Evolutionary conservation across 2,888 invertebrate species (phyloP).

Genomic region (Eilema depressum): DNA sequence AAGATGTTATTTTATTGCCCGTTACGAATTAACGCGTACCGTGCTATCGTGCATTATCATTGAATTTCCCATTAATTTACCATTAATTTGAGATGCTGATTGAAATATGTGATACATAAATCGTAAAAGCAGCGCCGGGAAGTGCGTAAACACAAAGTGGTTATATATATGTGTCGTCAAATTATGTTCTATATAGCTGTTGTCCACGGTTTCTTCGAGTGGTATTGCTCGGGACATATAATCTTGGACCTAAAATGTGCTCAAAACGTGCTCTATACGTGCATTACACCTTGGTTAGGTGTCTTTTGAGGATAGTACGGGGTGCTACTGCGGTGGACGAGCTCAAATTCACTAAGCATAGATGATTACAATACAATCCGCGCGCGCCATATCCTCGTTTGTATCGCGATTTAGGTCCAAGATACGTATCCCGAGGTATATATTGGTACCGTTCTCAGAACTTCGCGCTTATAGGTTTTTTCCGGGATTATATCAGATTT

Average conservation of each 20-base stretch:
- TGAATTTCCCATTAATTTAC: conserved; percentile 15
- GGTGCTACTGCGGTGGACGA: too few species aligned
- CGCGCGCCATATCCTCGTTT: too few species aligned
- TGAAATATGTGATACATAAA: conserved; percentile 24
- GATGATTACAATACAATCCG: too few species aligned
- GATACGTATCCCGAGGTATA: neutral
- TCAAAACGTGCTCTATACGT: too few species aligned
- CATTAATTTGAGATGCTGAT: conserved; percentile 17
- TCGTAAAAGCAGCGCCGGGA: conserved; percentile 17
- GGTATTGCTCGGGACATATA: too few species aligned
- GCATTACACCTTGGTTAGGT: too few species aligned
- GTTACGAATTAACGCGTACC: conserved; percentile 16
- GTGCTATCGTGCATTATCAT: neutral
- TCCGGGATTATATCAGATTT: too few species aligned
- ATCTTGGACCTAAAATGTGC: too few species aligned
- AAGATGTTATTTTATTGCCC: conserved; percentile 6
- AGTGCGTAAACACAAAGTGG: conserved; percentile 20
- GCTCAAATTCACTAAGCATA: too few species aligned
- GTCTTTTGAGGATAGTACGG: too few species aligned
- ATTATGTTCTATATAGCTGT: conserved; percentile 2
- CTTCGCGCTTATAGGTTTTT: neutral
- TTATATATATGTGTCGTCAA: conserved; percentile 24
- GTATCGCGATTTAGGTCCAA: too few species aligned
- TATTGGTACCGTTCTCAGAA: neutral
- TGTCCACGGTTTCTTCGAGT: too few species aligned